Conservation (phyloP, 1,140 invertebrate genomes). For the Aleiodes sp. region DNA sequence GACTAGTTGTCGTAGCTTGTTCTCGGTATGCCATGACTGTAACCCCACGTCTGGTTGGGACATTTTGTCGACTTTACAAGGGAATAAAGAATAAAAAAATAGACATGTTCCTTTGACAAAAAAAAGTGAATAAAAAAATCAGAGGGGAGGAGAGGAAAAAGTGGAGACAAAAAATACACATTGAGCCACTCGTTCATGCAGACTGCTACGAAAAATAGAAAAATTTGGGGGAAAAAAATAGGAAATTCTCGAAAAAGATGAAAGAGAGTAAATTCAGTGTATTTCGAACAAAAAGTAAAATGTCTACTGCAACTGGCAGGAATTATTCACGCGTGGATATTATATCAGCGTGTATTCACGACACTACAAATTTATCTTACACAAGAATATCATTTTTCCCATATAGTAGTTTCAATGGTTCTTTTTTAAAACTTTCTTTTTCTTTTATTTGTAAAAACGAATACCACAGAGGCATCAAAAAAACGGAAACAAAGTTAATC, state of each 20-base stretch:
- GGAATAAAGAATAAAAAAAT: constrained; percentile 5
- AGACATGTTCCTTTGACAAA: neutral
- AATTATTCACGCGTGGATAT: constrained; percentile 2
- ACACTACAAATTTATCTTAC: neutral
- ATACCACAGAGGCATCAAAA: too few species aligned
- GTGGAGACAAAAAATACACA: neutral
- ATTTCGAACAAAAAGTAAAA: neutral
- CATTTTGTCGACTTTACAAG: constrained; percentile 18
- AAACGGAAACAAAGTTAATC: neutral
- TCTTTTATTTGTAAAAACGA: neutral
- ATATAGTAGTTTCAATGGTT: neutral
- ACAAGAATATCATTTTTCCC: neutral
- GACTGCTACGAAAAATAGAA: neutral
- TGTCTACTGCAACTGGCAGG: neutral
- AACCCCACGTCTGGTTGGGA: constrained; percentile 12
- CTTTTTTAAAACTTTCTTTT: neutral
- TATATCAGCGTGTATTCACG: neutral
- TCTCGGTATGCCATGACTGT: constrained; percentile 17
- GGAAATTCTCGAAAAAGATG: neutral
- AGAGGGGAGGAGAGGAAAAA: neutral
- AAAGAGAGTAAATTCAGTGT: neutral
- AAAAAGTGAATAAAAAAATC: neutral
- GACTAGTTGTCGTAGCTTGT: constrained; percentile 21
- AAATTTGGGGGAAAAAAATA: neutral
- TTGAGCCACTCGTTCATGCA: constrained; percentile 6